Evolutionary conservation across 2,888 invertebrate genomes (phyloP).

Genomic region (Caenorhabditis auriculariae): DNA sequence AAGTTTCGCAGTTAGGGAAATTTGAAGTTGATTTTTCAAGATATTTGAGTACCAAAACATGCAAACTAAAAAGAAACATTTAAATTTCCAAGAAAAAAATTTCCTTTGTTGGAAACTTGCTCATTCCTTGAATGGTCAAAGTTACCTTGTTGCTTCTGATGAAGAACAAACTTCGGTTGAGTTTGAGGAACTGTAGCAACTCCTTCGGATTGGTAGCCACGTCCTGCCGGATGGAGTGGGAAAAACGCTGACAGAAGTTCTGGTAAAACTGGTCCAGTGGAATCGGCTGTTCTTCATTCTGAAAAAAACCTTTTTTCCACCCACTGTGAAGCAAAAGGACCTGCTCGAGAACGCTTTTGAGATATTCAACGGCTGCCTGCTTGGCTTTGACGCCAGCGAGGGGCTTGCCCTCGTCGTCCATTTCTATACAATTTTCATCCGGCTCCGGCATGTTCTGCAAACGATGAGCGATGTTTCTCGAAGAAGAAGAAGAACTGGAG

Average conservation of each 20-base stretch:
- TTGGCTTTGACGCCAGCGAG: slow-evolving; percentile 61
- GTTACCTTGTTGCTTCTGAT: slow-evolving; percentile 80
- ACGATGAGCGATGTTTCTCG: background rate
- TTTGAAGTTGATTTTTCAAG: no score
- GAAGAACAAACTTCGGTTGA: slow-evolving; percentile 91
- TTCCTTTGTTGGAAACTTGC: no score
- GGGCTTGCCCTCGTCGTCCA: slow-evolving; percentile 62
- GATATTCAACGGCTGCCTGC: slow-evolving; percentile 62
- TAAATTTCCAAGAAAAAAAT: background rate
- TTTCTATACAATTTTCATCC: slow-evolving; percentile 49
- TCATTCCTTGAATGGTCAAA: no score
- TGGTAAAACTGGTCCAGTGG: slow-evolving; percentile 61
- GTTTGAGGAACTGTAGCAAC: slow-evolving; percentile 83
- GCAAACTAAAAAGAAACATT: background rate
- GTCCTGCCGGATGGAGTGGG: slow-evolving; percentile 65
- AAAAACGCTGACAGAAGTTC: slow-evolving; percentile 61
- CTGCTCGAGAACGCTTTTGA: slow-evolving; percentile 57
- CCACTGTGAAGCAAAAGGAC: slow-evolving; percentile 11
- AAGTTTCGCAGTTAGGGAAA: no score
- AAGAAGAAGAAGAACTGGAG: background rate
- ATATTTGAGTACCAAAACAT: no score
- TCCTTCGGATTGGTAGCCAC: slow-evolving; percentile 89
- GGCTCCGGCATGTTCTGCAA: slow-evolving; percentile 62
- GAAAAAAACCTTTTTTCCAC: slow-evolving; percentile 3
- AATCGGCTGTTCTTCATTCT: slow-evolving; percentile 62